phyloP scores from a whole-genome alignment of 2,888 invertebrate genomes.

The Spisula solida region DNA sequence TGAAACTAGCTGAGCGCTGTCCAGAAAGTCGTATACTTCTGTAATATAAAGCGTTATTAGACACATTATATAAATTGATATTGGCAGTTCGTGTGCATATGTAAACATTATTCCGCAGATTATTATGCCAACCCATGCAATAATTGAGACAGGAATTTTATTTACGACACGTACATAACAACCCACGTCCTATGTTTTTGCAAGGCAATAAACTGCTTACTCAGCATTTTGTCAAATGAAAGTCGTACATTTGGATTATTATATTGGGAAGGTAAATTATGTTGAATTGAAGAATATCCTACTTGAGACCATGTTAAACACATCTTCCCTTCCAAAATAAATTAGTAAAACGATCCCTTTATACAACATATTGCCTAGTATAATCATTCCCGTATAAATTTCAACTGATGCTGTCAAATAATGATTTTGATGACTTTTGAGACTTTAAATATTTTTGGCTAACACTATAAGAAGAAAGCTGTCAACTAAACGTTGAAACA shows the following conservation, averaged over 20 bases:
- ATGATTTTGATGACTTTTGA: no score
- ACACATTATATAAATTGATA: neutral
- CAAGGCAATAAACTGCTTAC: neutral
- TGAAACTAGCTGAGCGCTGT: no score
- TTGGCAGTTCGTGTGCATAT: neutral
- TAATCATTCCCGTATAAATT: no score
- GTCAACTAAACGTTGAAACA: no score
- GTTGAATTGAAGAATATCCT: neutral
- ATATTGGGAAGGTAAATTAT: neutral
- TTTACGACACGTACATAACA: no score
- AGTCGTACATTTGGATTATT: neutral
- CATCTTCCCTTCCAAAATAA: neutral
- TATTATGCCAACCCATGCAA: neutral
- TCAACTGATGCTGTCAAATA: no score
- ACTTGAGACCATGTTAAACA: neutral
- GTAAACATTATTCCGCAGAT: neutral
- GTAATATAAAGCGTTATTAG: neutral
- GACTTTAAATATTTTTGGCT: no score
- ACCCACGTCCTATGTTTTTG: neutral
- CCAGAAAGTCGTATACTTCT: no score
- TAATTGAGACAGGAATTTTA: no score
- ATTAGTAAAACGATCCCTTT: neutral
- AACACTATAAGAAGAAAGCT: no score
- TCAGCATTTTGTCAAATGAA: neutral
- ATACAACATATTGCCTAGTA: neutral